phyloP scores from a whole-genome alignment of 2,113 vertebrate genomes.

The Malurus melanocephalus region DNA sequence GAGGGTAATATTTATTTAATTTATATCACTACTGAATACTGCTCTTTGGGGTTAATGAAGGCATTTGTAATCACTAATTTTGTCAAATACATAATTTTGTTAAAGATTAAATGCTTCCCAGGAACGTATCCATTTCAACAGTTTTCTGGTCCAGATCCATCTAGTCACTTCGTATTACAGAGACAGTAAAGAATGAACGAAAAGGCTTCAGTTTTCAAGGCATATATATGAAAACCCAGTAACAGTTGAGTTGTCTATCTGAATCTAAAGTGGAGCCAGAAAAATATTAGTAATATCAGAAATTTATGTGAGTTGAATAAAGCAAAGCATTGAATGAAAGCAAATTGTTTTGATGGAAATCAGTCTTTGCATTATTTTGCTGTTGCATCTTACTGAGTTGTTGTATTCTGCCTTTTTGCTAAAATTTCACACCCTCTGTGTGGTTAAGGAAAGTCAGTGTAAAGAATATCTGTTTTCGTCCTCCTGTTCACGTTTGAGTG shows the following conservation, averaged over 20 bases:
- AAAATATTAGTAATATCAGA: background rate
- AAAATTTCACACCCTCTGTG: background rate
- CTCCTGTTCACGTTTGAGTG: background rate
- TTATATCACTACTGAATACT: background rate
- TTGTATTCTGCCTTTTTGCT: background rate
- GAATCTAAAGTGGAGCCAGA: background rate
- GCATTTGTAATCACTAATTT: background rate
- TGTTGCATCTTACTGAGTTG: background rate
- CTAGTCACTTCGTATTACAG: background rate
- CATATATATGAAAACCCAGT: background rate
- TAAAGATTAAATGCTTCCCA: background rate
- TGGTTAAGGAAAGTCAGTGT: background rate
- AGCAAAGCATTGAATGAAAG: background rate
- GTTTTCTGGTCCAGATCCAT: background rate
- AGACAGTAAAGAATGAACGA: background rate
- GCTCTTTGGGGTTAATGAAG: background rate
- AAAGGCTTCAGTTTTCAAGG: background rate
- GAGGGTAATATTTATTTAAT: background rate
- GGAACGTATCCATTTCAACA: background rate
- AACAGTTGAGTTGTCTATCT: background rate
- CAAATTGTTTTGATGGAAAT: background rate
- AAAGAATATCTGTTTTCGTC: background rate
- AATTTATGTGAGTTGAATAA: background rate
- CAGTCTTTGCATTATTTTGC: background rate
- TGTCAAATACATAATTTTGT: background rate